Evolutionary conservation across 2,888 invertebrate genomes (phyloP).

Genomic region (Abrostola triplasia): DNA sequence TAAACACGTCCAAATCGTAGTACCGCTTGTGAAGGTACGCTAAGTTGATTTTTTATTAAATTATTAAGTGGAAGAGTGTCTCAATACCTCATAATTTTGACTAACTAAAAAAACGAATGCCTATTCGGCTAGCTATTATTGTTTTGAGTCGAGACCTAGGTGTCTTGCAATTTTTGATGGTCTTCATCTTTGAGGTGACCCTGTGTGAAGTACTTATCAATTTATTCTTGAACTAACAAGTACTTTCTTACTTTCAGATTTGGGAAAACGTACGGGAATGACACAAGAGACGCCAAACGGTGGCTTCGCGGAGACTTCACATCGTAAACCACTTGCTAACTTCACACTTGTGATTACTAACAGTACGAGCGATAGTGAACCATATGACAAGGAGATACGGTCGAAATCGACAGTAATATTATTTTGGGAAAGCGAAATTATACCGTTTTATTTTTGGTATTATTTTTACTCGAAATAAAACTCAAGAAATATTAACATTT

Average conservation of each 20-base stretch:
- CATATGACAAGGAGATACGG: slow-evolving; percentile 26
- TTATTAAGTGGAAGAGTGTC: background rate
- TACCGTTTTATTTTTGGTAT: slow-evolving; percentile 22
- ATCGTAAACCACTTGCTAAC: slow-evolving; percentile 57
- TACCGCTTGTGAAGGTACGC: slow-evolving; percentile 63
- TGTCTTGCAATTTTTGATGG: too few species aligned
- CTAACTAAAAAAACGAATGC: too few species aligned
- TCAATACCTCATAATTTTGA: slow-evolving; percentile 19
- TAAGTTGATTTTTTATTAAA: slow-evolving; percentile 2
- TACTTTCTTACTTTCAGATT: slow-evolving; percentile 79
- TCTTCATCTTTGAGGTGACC: too few species aligned
- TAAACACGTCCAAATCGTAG: slow-evolving; percentile 58
- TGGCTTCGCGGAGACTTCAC: slow-evolving; percentile 91
- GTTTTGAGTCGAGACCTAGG: too few species aligned
- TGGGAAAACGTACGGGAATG: slow-evolving; percentile 93
- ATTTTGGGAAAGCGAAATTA: slow-evolving; percentile 50
- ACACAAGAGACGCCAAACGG: slow-evolving; percentile 92
- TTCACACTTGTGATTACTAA: background rate
- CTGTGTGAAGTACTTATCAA: too few species aligned
- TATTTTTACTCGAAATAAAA: slow-evolving; percentile 33
- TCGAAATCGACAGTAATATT: slow-evolving; percentile 53
- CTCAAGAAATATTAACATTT: background rate
- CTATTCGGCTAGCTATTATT: too few species aligned
- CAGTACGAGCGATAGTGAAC: slow-evolving; percentile 25
- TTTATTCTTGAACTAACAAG: too few species aligned